Evolutionary conservation across 2,113 vertebrate species (phyloP).

Genomic region (Tyto alba): DNA sequence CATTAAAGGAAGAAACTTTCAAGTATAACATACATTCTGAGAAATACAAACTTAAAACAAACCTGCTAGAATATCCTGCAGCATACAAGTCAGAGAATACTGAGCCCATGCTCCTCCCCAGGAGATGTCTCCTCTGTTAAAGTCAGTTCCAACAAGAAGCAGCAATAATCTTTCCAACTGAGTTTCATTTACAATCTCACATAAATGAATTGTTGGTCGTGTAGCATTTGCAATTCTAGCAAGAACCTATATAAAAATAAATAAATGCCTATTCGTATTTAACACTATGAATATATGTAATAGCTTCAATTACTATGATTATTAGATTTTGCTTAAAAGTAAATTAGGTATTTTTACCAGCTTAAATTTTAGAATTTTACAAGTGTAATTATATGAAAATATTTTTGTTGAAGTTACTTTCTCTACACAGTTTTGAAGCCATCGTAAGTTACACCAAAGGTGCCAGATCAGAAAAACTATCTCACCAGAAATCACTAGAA

Average conservation of each 20-base stretch:
- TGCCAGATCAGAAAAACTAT: background rate
- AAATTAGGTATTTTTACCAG: background rate
- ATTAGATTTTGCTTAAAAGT: background rate
- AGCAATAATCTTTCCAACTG: conserved; percentile 93
- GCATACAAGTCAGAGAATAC: conserved; percentile 97
- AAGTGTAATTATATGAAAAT: background rate
- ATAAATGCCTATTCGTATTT: background rate
- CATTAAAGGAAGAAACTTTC: background rate
- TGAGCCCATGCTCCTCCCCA: conserved; percentile 99
- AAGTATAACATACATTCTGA: background rate
- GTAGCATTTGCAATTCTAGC: conserved; percentile 96
- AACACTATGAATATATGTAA: background rate
- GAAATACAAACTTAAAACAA: conserved; percentile 3
- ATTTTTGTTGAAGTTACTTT: background rate
- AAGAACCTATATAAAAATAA: conserved; percentile 80
- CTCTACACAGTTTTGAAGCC: background rate
- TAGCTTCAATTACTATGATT: background rate
- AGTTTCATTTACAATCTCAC: conserved; percentile 95
- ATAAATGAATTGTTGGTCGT: conserved; percentile 95
- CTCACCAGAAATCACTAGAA: background rate
- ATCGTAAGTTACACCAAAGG: background rate
- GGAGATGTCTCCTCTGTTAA: conserved; percentile 97
- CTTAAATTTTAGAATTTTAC: background rate
- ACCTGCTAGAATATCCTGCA: conserved; percentile 98
- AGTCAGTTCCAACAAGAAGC: conserved; percentile 95